A percentile compares a stretch with the other conserved stretches of the same genome.
phyloP scores from a whole-genome alignment of 2,888 invertebrate species.

The Habroteleia sp. region DNA sequence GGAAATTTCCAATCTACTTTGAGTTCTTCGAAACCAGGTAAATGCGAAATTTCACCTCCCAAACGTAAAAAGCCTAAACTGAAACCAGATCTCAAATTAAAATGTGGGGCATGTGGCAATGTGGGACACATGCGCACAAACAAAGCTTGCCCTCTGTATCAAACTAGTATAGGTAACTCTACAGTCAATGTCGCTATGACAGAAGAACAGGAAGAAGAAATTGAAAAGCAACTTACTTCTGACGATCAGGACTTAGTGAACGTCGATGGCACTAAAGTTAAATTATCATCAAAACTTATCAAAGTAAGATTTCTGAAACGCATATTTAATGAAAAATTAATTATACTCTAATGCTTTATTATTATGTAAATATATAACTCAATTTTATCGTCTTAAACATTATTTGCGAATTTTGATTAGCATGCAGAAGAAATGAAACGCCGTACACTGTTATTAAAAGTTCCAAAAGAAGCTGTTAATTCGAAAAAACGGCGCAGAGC shows the following conservation, averaged over 20 bases:
- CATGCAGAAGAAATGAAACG: constrained; percentile 93
- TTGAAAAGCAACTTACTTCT: constrained; percentile 87
- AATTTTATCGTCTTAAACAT: too few relatives aligned
- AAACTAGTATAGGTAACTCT: constrained; percentile 84
- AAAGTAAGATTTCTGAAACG: constrained; percentile 83
- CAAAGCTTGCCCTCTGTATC: constrained; percentile 96
- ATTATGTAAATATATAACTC: too few relatives aligned
- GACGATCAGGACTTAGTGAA: constrained; percentile 93
- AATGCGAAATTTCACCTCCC: constrained; percentile 81
- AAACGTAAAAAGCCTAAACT: constrained; percentile 89
- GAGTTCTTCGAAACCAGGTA: constrained; percentile 53
- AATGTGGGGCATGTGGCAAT: constrained; percentile 97
- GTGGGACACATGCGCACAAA: constrained; percentile 92
- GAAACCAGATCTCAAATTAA: constrained; percentile 92
- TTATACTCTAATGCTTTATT: too few relatives aligned
- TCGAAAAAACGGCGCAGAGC: constrained; percentile 87
- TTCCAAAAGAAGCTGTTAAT: constrained; percentile 87
- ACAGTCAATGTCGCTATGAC: constrained; percentile 87
- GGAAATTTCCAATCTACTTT: constrained; percentile 51
- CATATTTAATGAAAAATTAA: too few relatives aligned
- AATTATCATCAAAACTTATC: constrained; percentile 90
- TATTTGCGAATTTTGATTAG: too few relatives aligned
- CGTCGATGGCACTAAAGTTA: constrained; percentile 97
- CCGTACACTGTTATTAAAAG: constrained; percentile 88
- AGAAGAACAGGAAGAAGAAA: constrained; percentile 91